phyloP scores from a whole-genome alignment of 2,888 invertebrate genomes.

The Sinohyriopsis cumingii region DNA sequence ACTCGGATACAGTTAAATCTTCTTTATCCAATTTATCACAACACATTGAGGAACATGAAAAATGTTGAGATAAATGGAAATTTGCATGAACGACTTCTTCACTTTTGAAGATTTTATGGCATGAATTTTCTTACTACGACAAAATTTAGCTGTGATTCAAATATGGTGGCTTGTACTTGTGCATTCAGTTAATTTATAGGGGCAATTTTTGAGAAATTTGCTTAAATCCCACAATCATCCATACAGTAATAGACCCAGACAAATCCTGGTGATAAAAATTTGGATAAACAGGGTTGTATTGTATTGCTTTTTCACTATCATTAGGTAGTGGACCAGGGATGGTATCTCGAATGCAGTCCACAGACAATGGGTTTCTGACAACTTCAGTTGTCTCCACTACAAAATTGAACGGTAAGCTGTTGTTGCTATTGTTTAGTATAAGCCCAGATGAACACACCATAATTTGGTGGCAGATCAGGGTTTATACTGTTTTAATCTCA shows the following conservation, averaged over 20 bases:
- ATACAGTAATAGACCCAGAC: background rate
- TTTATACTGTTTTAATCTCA: too few relatives aligned
- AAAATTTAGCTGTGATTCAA: background rate
- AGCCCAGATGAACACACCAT: too few relatives aligned
- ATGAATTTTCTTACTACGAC: background rate
- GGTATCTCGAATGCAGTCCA: conserved; percentile 40
- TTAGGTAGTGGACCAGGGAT: conserved; percentile 26
- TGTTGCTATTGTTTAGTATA: too few relatives aligned
- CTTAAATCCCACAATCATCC: background rate
- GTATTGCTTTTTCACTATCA: background rate
- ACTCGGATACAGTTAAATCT: too few relatives aligned
- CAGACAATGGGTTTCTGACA: conserved; percentile 41
- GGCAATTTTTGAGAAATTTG: background rate
- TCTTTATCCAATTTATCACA: too few relatives aligned
- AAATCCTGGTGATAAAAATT: background rate
- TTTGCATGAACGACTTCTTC: too few relatives aligned
- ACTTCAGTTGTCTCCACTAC: conserved; percentile 48
- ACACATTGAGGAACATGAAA: too few relatives aligned
- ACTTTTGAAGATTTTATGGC: too few relatives aligned
- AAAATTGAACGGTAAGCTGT: conserved; percentile 59
- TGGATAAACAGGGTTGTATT: background rate
- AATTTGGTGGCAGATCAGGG: too few relatives aligned
- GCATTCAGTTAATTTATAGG: conserved; percentile 1
- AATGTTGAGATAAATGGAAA: too few relatives aligned
- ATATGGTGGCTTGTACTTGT: conserved; percentile 1